Evolutionary conservation across 1,140 invertebrate genomes (phyloP).

Genomic region (Listronotus bonariensis): DNA sequence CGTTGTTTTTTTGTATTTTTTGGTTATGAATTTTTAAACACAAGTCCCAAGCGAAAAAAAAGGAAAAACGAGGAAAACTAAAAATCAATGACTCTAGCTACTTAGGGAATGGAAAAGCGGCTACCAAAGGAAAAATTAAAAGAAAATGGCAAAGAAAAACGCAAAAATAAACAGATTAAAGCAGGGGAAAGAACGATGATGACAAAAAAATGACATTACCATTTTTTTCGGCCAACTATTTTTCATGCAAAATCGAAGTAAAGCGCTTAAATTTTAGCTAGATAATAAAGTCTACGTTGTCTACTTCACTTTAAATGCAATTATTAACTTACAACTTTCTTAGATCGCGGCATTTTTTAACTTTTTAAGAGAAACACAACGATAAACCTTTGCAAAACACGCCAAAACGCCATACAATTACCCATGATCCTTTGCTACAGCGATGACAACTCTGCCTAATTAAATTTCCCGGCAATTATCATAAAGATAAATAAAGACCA

Average conservation of each 20-base stretch:
- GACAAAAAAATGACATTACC: conserved; percentile 53
- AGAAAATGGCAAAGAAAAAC: conserved; percentile 37
- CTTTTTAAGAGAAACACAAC: conserved; percentile 35
- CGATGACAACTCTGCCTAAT: conserved; percentile 7
- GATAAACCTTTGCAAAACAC: conserved; percentile 37
- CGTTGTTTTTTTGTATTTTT: conserved; percentile 51
- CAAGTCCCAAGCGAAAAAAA: conserved; percentile 35
- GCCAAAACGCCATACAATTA: conserved; percentile 42
- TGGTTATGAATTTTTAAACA: conserved; percentile 57
- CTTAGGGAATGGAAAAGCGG: conserved; percentile 14
- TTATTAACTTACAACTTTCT: conserved; percentile 45
- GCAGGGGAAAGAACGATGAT: conserved; percentile 35
- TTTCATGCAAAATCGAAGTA: conserved; percentile 40
- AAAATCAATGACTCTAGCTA: conserved; percentile 36
- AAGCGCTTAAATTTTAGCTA: conserved; percentile 31
- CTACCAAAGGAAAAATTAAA: conserved; percentile 36
- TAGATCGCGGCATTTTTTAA: conserved; percentile 48
- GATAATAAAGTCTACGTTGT: conserved; percentile 20
- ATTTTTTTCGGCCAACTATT: conserved; percentile 45
- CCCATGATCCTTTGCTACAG: conserved; percentile 30
- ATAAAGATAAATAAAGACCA: no score
- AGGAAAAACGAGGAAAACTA: conserved; percentile 35
- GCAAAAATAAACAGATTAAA: conserved; percentile 47
- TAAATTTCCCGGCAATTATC: neutral
- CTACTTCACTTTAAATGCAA: conserved; percentile 29